Evolutionary conservation across 1,140 invertebrate species (phyloP).

Genomic region (Rhopalosiphum padi): DNA sequence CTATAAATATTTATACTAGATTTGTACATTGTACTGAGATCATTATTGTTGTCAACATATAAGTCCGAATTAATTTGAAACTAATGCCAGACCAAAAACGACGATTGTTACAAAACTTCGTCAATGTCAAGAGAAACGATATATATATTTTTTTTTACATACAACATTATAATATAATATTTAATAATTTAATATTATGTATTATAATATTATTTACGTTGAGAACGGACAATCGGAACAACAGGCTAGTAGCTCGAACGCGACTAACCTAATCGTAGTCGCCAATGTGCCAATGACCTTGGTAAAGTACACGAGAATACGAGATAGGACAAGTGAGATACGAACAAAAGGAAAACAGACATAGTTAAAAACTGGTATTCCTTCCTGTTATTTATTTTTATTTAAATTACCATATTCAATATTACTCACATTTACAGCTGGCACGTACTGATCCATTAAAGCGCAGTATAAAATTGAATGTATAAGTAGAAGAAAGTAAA

Average conservation of each 20-base stretch:
- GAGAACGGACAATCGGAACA: conserved; percentile 13
- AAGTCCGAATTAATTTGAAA: neutral
- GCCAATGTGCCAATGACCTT: conserved; percentile 45
- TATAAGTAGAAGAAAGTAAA: neutral
- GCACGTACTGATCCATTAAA: neutral
- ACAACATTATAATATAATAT: neutral
- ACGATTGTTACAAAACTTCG: neutral
- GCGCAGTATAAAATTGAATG: neutral
- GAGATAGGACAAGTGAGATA: conserved; percentile 12
- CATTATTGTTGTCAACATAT: neutral
- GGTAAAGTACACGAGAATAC: neutral
- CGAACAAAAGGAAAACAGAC: neutral
- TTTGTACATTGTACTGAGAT: neutral
- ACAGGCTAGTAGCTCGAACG: neutral
- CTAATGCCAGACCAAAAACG: neutral
- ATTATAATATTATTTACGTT: neutral
- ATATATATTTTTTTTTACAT: neutral
- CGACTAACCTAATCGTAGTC: conserved; percentile 21
- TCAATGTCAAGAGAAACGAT: neutral
- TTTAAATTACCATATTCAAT: conserved; percentile 3
- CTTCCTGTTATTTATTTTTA: conserved; percentile 32
- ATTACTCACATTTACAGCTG: neutral
- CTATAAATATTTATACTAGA: neutral
- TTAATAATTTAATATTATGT: neutral
- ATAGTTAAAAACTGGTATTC: conserved; percentile 12